Conservation (phyloP, 2,113 vertebrate genomes). For the Anoura caudifer region DNA sequence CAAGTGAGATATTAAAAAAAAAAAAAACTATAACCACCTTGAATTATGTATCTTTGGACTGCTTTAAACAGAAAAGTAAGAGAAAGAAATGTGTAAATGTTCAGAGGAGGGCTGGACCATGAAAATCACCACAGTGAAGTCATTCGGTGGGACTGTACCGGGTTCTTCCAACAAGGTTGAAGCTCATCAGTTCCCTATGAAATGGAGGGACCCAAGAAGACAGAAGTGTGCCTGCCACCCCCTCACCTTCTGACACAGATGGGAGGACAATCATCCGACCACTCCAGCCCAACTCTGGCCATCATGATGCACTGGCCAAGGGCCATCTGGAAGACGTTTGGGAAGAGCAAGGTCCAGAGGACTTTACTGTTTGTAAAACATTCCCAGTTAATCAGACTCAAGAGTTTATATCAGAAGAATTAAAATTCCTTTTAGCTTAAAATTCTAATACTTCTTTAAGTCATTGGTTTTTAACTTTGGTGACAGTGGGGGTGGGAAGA, state of each 20-base stretch:
- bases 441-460: neutral
- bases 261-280: neutral
- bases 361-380: conserved; percentile 12
- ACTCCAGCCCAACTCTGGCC: neutral
- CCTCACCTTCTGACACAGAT: neutral
- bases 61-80: conserved; percentile 15
- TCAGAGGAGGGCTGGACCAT: neutral
- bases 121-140: neutral
- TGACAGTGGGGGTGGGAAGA: neutral
- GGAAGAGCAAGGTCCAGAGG: neutral
- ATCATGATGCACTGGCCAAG: neutral
- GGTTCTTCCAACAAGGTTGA: neutral
- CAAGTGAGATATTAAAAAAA: neutral
- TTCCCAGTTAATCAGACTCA: neutral
- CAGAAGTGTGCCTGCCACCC: neutral
- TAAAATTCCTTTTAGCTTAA: conserved; percentile 9
- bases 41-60: neutral
- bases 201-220: neutral
- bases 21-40: neutral
- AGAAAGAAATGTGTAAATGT: neutral
- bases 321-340: neutral
- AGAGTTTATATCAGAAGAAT: neutral
- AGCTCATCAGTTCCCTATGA: neutral
- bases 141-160: neutral
- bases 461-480: neutral